phyloP scores from a whole-genome alignment of 2,888 invertebrate species.

The Cistogaster globosa region DNA sequence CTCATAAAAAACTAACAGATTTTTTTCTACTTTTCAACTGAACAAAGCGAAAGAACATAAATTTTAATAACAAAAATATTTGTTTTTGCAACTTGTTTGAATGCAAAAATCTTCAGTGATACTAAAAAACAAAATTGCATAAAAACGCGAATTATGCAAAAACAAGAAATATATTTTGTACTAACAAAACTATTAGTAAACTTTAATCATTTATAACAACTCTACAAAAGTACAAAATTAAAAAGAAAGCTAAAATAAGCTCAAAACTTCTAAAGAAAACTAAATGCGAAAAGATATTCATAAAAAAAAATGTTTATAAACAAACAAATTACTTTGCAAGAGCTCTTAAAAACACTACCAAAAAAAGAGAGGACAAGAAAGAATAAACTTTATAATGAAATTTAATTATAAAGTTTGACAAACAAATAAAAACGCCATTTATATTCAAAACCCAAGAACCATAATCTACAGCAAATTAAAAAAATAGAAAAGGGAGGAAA shows the following conservation, averaged over 20 bases:
- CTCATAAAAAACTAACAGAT: conserved; percentile 14
- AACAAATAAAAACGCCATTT: conserved; percentile 69
- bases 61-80: conserved; percentile 51
- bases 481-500: neutral
- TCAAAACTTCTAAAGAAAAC: conserved; percentile 31
- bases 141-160: conserved; percentile 49
- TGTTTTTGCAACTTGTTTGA: conserved; percentile 61
- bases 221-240: conserved; percentile 4
- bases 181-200: conserved; percentile 67
- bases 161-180: conserved; percentile 53
- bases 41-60: conserved; percentile 18
- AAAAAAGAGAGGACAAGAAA: conserved; percentile 9
- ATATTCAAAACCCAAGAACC: conserved; percentile 57
- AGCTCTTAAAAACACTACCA: conserved; percentile 2
- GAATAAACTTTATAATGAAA: conserved; percentile 70
- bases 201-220: conserved; percentile 70
- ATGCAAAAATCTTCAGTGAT: conserved; percentile 50
- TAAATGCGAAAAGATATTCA: neutral
- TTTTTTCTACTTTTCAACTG: conserved; percentile 14
- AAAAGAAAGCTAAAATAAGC: conserved; percentile 28
- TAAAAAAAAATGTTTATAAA: conserved; percentile 41
- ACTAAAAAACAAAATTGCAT: conserved; percentile 11
- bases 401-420: conserved; percentile 72
- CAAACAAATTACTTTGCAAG: conserved; percentile 68
- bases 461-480: neutral